Evolutionary conservation across 2,797 vertebrate species (phyloP).

Genomic region (Falco concolor): DNA sequence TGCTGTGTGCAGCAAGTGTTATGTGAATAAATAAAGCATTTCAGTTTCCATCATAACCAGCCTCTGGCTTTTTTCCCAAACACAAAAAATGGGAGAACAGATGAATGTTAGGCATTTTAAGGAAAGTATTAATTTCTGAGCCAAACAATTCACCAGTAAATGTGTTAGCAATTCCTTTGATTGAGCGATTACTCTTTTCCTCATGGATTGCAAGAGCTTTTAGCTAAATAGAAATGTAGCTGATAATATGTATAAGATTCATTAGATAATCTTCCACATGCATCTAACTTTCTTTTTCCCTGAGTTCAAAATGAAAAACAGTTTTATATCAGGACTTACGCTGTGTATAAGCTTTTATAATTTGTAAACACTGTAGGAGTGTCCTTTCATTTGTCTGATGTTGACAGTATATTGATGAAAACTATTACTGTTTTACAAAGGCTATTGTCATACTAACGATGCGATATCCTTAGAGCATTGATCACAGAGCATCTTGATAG

Average conservation of each 20-base stretch:
- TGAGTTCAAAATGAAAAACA: background rate
- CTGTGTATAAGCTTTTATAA: background rate
- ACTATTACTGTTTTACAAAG: background rate
- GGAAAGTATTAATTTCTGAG: background rate
- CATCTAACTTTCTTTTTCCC: background rate
- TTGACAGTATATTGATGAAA: conserved; percentile 4
- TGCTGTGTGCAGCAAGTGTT: conserved; percentile 4
- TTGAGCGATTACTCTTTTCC: background rate
- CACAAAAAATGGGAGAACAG: background rate
- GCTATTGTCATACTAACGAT: background rate
- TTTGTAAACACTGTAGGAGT: background rate
- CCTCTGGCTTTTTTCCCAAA: background rate
- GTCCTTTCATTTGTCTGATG: background rate
- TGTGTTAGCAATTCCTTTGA: background rate
- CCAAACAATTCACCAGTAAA: background rate
- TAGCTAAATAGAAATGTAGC: background rate
- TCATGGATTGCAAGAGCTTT: background rate
- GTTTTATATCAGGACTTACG: background rate
- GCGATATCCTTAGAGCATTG: background rate
- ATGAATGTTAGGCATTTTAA: background rate
- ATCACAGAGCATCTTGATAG: background rate
- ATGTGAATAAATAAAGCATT: conserved; percentile 27
- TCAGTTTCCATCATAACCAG: conserved; percentile 1
- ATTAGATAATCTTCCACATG: background rate
- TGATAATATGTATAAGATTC: background rate